Evolutionary conservation across 2,888 invertebrate species (phyloP).

Genomic region (Lypha dubia): DNA sequence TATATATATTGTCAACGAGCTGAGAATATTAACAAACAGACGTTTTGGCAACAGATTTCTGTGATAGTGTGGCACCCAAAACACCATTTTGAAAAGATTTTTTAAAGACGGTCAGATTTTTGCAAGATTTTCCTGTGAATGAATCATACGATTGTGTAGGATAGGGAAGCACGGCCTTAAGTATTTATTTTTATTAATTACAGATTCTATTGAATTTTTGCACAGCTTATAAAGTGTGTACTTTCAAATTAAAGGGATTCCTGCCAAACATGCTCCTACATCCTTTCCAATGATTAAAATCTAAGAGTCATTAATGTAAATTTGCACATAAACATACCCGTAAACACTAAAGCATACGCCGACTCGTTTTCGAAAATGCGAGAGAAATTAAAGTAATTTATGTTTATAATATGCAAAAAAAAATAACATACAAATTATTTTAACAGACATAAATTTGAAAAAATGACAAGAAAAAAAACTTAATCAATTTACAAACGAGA

Average conservation of each 20-base stretch:
- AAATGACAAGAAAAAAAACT: conserved; percentile 15
- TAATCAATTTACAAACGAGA: conserved; percentile 49
- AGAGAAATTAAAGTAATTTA: conserved; percentile 67
- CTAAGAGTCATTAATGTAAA: conserved; percentile 64
- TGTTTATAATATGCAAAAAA: conserved; percentile 61
- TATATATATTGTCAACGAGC: too few species aligned
- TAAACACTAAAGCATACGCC: background rate
- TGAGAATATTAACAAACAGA: too few species aligned
- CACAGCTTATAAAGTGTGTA: background rate
- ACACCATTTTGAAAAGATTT: too few species aligned
- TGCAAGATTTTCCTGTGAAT: too few species aligned
- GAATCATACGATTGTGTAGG: too few species aligned
- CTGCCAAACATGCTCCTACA: conserved; percentile 1
- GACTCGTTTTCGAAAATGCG: conserved; percentile 28
- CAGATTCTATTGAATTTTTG: background rate
- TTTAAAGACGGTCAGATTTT: too few species aligned
- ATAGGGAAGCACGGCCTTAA: background rate
- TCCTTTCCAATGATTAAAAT: conserved; percentile 44
- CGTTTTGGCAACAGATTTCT: too few species aligned
- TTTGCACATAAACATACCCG: conserved; percentile 13
- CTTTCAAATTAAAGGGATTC: background rate
- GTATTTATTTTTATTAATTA: background rate
- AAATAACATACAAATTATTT: conserved; percentile 30
- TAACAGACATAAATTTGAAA: conserved; percentile 13
- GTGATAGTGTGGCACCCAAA: too few species aligned